Evolutionary conservation across 2,797 vertebrate genomes (phyloP), one percentile per base, ranked within the genome.

Genomic region (Lemur catta): DNA sequence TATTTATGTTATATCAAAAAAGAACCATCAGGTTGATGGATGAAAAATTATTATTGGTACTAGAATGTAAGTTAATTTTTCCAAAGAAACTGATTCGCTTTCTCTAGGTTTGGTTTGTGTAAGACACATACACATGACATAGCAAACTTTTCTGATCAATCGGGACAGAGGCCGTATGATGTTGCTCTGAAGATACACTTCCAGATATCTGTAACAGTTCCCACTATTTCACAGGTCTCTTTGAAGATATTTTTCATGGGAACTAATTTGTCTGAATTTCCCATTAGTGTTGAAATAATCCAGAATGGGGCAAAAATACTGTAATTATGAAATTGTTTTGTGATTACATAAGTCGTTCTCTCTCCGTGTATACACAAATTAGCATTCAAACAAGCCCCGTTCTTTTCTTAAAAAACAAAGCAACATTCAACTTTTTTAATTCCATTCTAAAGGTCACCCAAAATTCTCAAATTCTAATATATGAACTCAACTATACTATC

Each of bases 261-360:
- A 81, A 72, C 30, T 67, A 69, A 82, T 85, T 82, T 84, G 35
- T 57, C n/a, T 71, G 26, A 61, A 38, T 81, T 94, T 95, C 61
- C 80, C 35, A 20, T 74, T 93, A 81, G 55, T 33, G 41, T 30
- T 89, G 52, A 94, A 95, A 92, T 79, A 94, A 82, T 79, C 61
- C 74, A 96, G 41, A 90, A 82, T 72, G 92, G 84, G 67, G 46
- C 79, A 93, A 91, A 79, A 61, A 88, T 89, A 75, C 26, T 20
- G 1, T 65, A 79, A 85, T 93, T 93, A 93, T 38, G 41, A 90
- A 95, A 89, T 6, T 76, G 28, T 65, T 94, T 67, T 91, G 82
- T 65, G 26, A 94, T 90, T 87, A 61, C 13, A 72, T 6, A 81
- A n/a, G 65, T 91, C n/a, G 61, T 93, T 91, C 95, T 84, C 74